Percentiles rank a stretch among this genome's conserved stretches.
phyloP scores from a whole-genome alignment of 1,140 invertebrate species.

The Aethina tumida region DNA sequence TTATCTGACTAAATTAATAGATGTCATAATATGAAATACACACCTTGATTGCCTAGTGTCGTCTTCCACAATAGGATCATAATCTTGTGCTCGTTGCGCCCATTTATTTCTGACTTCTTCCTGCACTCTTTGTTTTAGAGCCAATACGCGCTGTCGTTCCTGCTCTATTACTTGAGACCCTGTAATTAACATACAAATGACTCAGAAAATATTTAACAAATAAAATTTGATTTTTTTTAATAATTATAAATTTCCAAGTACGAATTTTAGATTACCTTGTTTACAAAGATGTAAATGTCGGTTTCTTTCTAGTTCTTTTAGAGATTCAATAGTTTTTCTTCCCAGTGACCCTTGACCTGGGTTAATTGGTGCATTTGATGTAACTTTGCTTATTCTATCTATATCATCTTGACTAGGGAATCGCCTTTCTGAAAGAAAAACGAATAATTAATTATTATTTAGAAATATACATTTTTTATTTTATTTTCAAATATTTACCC shows the following conservation, averaged over 20 bases:
- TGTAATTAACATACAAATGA: conserved; percentile 28
- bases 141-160: conserved; percentile 74
- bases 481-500: conserved; percentile 4
- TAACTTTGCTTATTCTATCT: conserved; percentile 76
- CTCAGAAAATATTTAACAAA: not conserved
- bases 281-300: conserved; percentile 77
- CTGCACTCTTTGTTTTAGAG: conserved; percentile 75
- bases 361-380: conserved; percentile 63
- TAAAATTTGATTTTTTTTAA: not conserved
- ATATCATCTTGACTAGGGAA: conserved; percentile 72
- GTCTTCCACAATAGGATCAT: too few species aligned
- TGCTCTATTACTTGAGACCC: conserved; percentile 85
- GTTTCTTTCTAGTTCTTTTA: conserved; percentile 83
- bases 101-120: conserved; percentile 80
- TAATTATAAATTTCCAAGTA: conserved; percentile 6
- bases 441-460: not conserved
- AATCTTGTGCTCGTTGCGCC: conserved; percentile 64
- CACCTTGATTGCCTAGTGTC: too few species aligned
- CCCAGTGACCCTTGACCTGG: conserved; percentile 48
- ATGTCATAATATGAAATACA: too few species aligned
- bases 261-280: conserved; percentile 61
- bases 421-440: conserved; percentile 19
- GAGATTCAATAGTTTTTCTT: conserved; percentile 74
- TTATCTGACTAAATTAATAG: conserved; percentile 48
- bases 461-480: conserved; percentile 2